Evolutionary conservation across 2,113 vertebrate genomes (phyloP).

Genomic region (Grammomys surdaster): DNA sequence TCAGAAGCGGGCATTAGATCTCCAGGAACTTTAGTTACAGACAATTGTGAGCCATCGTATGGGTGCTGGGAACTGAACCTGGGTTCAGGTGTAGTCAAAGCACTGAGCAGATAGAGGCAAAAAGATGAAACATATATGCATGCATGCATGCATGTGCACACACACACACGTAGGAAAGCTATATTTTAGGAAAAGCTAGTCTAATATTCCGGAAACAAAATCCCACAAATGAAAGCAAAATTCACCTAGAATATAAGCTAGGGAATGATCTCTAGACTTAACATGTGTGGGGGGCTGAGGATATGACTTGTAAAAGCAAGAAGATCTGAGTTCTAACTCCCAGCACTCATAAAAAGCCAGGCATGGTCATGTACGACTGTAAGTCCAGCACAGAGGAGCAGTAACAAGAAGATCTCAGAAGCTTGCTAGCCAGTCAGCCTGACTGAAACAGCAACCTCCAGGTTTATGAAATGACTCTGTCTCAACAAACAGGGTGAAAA

Average conservation of each 20-base stretch:
- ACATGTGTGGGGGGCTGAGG: not conserved
- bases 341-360: not conserved
- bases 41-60: not conserved
- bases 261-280: not conserved
- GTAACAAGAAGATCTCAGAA: not conserved
- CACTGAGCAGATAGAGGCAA: not conserved
- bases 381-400: not conserved
- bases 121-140: not conserved
- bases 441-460: not conserved
- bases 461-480: not conserved
- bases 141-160: not conserved
- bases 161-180: not conserved
- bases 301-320: not conserved
- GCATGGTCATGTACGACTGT: too few relatives aligned
- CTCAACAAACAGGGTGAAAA: not conserved
- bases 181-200: conserved; percentile 29
- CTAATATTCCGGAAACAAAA: conserved; percentile 15
- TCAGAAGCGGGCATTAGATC: not conserved
- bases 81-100: not conserved
- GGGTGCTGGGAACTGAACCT: not conserved
- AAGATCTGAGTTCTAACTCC: not conserved
- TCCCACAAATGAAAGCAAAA: conserved; percentile 54
- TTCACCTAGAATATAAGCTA: not conserved
- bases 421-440: not conserved
- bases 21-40: not conserved